Conservation (phyloP, 2,888 invertebrate genomes). For the Piscicola geometra region DNA sequence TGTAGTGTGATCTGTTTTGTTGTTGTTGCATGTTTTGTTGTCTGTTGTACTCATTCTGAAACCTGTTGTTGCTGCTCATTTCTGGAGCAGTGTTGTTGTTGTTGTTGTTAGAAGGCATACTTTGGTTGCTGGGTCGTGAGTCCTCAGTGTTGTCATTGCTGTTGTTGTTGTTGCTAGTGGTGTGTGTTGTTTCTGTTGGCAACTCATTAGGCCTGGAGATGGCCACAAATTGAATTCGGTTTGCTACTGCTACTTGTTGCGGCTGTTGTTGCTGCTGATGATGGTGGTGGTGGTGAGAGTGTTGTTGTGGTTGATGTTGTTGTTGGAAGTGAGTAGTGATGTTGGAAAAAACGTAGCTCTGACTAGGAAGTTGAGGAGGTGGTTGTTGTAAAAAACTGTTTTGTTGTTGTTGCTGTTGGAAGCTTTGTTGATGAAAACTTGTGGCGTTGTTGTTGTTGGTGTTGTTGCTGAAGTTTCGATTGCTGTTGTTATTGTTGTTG, state of each 20-base stretch:
- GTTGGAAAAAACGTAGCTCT: constrained; percentile 17
- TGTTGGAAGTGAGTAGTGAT: neutral
- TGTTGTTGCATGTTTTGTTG: neutral
- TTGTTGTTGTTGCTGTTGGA: constrained; percentile 14
- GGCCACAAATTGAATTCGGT: neutral
- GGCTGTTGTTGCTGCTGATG: constrained; percentile 7
- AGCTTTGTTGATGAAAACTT: neutral
- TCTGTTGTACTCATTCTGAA: too few species aligned
- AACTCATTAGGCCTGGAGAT: neutral
- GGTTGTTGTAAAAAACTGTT: constrained; percentile 11
- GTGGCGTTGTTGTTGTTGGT: neutral
- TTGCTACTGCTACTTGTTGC: neutral
- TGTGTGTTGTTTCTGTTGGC: neutral
- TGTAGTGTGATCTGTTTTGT: constrained; percentile 5
- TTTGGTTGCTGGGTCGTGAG: neutral
- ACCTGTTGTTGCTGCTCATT: neutral
- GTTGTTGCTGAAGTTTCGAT: neutral
- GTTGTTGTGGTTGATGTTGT: constrained; percentile 1
- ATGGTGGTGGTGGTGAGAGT: neutral
- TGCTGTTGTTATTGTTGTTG: neutral
- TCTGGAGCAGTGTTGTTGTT: neutral
- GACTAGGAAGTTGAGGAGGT: neutral
- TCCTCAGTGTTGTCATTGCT: constrained; percentile 2
- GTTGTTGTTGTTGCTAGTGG: neutral
- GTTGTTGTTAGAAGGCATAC: neutral